Percentiles rank a stretch among this genome's conserved stretches.
Evolutionary conservation across 2,888 invertebrate species (phyloP).

Genomic region (Dendrolimus pini): DNA sequence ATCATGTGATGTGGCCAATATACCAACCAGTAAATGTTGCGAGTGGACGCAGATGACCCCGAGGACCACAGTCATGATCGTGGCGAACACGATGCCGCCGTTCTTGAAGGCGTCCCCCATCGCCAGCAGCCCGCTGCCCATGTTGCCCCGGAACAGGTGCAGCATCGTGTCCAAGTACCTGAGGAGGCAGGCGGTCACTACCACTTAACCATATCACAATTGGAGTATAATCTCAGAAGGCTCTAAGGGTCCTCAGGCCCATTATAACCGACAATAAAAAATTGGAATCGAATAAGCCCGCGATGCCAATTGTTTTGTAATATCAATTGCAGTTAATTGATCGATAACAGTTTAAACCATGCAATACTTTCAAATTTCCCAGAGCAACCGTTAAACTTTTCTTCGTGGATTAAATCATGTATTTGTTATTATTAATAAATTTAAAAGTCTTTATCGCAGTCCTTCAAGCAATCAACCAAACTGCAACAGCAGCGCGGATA

Average conservation of each 20-base stretch:
- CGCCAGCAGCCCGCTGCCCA: conserved; percentile 96
- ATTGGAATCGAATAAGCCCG: not conserved
- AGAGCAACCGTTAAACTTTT: no score
- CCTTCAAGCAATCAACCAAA: no score
- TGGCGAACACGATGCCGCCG: conserved; percentile 90
- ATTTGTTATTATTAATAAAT: no score
- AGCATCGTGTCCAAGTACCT: conserved; percentile 93
- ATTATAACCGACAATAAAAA: not conserved
- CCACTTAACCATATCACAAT: not conserved
- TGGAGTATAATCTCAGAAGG: not conserved
- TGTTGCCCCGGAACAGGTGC: conserved; percentile 96
- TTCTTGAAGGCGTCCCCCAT: conserved; percentile 97
- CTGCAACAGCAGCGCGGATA: no score
- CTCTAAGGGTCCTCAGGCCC: no score
- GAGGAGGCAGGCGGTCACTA: not conserved
- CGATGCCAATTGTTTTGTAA: no score
- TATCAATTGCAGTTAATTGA: no score
- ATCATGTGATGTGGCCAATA: not conserved
- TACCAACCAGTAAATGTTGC: conserved; percentile 87
- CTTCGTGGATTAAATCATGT: no score
- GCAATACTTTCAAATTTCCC: no score
- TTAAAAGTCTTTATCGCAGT: no score
- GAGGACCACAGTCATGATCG: conserved; percentile 85
- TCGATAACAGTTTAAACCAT: no score
- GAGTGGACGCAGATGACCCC: conserved; percentile 94